Evolutionary conservation across 2,797 vertebrate species (phyloP).

Genomic region (Danio jaintianensis): DNA sequence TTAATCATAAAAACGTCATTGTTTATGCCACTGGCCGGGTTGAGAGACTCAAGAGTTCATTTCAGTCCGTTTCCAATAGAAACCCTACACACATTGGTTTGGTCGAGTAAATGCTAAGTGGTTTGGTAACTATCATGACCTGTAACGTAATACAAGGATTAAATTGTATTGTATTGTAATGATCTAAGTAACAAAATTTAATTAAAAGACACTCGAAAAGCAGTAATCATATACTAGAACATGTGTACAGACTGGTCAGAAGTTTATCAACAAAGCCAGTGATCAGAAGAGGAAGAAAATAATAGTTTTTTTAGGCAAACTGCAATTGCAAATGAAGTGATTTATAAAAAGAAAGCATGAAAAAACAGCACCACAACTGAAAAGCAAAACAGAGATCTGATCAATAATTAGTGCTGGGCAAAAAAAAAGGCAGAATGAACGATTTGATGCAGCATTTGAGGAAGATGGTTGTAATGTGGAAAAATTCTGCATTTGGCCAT

Average conservation of each 20-base stretch:
- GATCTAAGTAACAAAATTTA: not conserved
- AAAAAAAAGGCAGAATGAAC: not conserved
- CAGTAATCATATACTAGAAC: not conserved
- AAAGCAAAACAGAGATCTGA: not conserved
- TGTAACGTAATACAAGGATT: no score
- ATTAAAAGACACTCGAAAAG: no score
- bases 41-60: no score
- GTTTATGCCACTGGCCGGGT: no score
- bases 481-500: not conserved
- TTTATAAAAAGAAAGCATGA: not conserved
- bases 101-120: no score
- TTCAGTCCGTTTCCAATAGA: no score
- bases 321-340: not conserved
- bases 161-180: not conserved
- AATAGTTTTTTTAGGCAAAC: not conserved
- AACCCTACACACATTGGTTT: no score
- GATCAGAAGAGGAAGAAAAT: not conserved
- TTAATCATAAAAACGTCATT: no score
- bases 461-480: conserved; percentile 2
- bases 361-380: not conserved
- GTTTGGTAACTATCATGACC: no score
- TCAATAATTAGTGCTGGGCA: not conserved
- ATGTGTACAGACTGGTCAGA: not conserved
- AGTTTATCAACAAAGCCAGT: not conserved
- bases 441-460: not conserved